Conservation (phyloP, 2,113 vertebrate species). For the Urocolius indicus region DNA sequence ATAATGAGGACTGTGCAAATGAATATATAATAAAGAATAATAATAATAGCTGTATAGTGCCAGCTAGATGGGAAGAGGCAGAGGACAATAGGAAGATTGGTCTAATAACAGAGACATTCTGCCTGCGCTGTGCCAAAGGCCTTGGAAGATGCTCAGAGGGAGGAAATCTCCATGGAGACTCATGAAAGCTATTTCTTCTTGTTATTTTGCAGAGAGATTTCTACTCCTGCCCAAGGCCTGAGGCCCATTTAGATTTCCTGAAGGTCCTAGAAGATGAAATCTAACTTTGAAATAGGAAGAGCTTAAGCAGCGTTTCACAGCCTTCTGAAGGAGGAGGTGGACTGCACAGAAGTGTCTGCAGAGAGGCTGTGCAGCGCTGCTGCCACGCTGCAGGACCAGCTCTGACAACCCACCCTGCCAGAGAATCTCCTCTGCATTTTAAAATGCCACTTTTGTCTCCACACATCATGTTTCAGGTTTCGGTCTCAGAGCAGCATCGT, state of each 20-base stretch:
- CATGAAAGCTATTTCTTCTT: not conserved
- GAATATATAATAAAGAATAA: not conserved
- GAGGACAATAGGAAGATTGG: not conserved
- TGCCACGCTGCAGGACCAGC: rapidly evolving
- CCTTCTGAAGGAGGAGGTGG: not conserved
- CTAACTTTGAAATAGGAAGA: not conserved
- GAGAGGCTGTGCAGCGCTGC: not conserved
- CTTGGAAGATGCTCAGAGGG: not conserved
- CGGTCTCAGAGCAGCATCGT: not conserved
- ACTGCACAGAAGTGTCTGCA: not conserved
- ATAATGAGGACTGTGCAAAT: not conserved
- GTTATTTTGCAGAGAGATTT: not conserved
- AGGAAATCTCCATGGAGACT: constrained; percentile 35
- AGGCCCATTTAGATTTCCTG: not conserved
- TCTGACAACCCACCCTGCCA: not conserved
- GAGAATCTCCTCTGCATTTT: not conserved
- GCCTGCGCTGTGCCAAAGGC: not conserved
- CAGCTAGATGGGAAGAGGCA: not conserved
- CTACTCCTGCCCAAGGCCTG: not conserved
- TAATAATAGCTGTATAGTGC: not conserved
- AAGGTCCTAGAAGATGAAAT: not conserved
- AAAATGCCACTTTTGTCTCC: not conserved
- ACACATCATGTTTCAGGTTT: not conserved
- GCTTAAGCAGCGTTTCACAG: rapidly evolving
- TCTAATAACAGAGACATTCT: not conserved